Percentiles rank a stretch among this genome's conserved stretches.
phyloP scores from a whole-genome alignment of 2,797 vertebrate genomes.

The Enteromius radiatus region DNA sequence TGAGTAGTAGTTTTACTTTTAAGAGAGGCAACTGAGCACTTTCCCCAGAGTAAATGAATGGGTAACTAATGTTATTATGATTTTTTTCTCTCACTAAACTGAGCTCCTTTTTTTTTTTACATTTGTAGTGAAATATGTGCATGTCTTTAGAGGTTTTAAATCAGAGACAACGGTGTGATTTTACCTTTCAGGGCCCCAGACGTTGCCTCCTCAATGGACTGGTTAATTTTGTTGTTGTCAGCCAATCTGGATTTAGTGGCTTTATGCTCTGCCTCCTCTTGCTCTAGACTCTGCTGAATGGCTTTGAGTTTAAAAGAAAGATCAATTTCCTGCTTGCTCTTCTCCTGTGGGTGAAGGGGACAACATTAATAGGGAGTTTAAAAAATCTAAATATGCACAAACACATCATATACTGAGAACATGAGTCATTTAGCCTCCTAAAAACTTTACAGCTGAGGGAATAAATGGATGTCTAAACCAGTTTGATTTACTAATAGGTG shows the following conservation, averaged over 20 bases:
- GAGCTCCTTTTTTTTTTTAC: neutral
- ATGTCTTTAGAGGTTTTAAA: neutral
- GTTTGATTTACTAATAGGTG: neutral
- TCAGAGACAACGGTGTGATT: neutral
- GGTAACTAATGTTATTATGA: neutral
- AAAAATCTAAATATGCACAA: slow-evolving; percentile 6
- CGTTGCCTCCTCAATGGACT: slow-evolving; percentile 93
- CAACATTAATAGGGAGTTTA: neutral
- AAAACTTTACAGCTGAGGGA: no score
- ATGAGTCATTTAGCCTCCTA: slow-evolving; percentile 3
- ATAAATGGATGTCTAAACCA: no score
- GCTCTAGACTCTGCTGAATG: slow-evolving; percentile 91
- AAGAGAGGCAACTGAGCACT: neutral
- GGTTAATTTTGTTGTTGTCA: slow-evolving; percentile 88
- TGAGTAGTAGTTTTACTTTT: neutral
- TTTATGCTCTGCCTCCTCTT: slow-evolving; percentile 93
- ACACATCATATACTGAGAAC: neutral
- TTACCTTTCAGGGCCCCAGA: slow-evolving; percentile 93
- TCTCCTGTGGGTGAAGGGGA: slow-evolving; percentile 79
- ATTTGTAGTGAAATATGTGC: neutral
- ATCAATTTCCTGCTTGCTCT: slow-evolving; percentile 95
- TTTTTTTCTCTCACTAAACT: neutral
- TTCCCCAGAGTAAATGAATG: neutral
- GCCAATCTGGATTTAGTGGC: slow-evolving; percentile 88
- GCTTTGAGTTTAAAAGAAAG: slow-evolving; percentile 94